phyloP scores from a whole-genome alignment of 2,113 vertebrate species.

The Gadus chalcogrammus region DNA sequence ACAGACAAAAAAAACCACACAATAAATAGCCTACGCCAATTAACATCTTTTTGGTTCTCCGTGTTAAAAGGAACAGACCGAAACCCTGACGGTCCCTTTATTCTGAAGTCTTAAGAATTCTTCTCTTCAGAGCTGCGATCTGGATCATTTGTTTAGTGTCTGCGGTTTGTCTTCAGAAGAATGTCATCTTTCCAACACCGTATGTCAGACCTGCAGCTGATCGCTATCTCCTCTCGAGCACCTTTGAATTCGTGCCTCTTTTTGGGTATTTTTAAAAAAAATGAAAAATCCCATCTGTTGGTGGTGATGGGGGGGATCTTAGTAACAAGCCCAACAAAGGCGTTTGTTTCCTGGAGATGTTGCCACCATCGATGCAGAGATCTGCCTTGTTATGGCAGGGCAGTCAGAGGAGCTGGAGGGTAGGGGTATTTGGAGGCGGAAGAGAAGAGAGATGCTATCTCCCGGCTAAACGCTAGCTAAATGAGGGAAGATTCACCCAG shows the following conservation, averaged over 20 bases:
- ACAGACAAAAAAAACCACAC: too few species aligned
- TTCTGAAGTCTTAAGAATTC: too few species aligned
- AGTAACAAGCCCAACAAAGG: conserved; percentile 56
- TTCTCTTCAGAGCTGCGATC: background rate
- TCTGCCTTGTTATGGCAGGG: conserved; percentile 64
- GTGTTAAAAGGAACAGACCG: too few species aligned
- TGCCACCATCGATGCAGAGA: conserved; percentile 65
- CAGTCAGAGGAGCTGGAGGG: conserved; percentile 56
- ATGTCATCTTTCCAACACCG: conserved; percentile 29
- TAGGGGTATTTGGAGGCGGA: conserved; percentile 73
- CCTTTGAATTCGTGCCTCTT: conserved; percentile 34
- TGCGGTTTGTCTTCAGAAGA: conserved; percentile 15
- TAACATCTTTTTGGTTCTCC: too few species aligned
- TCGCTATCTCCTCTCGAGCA: conserved; percentile 37
- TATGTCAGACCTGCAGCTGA: conserved; percentile 37
- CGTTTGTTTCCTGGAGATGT: conserved; percentile 63
- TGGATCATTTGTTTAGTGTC: background rate
- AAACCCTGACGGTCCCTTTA: too few species aligned
- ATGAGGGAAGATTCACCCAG: conserved; percentile 79
- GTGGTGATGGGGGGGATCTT: conserved; percentile 37
- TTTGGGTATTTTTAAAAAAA: conserved; percentile 9
- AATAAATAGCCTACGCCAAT: too few species aligned
- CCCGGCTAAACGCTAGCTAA: conserved; percentile 65
- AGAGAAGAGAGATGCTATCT: conserved; percentile 74
- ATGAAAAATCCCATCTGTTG: background rate